phyloP scores from a whole-genome alignment of 2,113 vertebrate genomes.

The Thymallus thymallus region DNA sequence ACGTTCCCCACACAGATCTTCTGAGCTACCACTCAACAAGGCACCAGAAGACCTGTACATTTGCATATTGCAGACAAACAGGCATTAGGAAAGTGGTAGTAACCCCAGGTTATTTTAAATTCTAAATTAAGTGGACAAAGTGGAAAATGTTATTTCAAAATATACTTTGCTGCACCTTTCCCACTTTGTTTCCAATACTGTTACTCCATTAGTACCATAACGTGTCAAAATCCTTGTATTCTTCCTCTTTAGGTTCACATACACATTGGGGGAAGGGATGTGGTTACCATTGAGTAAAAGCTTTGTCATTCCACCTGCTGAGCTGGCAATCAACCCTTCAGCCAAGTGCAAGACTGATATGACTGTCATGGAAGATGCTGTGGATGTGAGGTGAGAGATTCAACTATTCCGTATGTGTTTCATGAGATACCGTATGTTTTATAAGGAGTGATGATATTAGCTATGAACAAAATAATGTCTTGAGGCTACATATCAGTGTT shows the following conservation, averaged over 20 bases:
- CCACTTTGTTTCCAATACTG: neutral
- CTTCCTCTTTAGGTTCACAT: slow-evolving; percentile 85
- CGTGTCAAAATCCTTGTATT: neutral
- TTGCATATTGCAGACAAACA: too few relatives aligned
- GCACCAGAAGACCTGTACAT: too few relatives aligned
- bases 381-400: slow-evolving; percentile 88
- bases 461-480: slow-evolving; percentile 16
- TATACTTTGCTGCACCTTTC: neutral
- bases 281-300: slow-evolving; percentile 98
- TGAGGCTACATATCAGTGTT: too few relatives aligned
- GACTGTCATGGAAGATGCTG: slow-evolving; percentile 97
- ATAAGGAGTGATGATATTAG: neutral
- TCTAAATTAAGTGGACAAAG: too few relatives aligned
- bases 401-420: slow-evolving; percentile 2
- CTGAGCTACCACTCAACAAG: too few relatives aligned
- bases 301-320: slow-evolving; percentile 94
- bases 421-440: neutral
- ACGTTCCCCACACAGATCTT: too few relatives aligned
- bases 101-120: too few relatives aligned
- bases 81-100: too few relatives aligned
- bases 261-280: slow-evolving; percentile 96
- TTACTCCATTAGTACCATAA: neutral
- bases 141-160: too few relatives aligned
- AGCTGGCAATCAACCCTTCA: slow-evolving; percentile 97
- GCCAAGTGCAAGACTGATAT: slow-evolving; percentile 99